phyloP scores from a whole-genome alignment of 2,113 vertebrate genomes.

The Epinephelus moara region DNA sequence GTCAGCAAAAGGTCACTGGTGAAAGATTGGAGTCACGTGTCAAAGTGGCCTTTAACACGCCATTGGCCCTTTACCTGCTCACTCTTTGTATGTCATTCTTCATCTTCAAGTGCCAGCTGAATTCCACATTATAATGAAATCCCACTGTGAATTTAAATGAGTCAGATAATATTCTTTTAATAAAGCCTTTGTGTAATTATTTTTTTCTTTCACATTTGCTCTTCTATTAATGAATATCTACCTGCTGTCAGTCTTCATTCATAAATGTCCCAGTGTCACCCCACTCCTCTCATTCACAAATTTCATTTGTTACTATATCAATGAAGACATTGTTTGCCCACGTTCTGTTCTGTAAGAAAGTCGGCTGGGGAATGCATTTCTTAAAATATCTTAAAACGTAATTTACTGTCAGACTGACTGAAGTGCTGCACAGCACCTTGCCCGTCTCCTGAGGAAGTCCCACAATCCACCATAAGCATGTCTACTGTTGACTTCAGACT shows the following conservation, averaged over 20 bases:
- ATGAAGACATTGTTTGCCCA: background rate
- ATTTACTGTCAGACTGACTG: background rate
- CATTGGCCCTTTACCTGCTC: constrained; percentile 21
- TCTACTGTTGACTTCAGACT: background rate
- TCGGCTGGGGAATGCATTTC: background rate
- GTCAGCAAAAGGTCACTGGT: constrained; percentile 41
- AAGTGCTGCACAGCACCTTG: background rate
- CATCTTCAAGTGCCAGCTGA: constrained; percentile 8
- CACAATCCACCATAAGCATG: background rate
- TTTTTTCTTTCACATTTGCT: background rate
- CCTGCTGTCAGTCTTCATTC: constrained; percentile 6
- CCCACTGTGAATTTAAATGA: constrained; percentile 13
- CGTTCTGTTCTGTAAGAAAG: background rate
- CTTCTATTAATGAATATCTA: background rate
- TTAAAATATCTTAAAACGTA: background rate
- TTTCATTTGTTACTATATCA: background rate
- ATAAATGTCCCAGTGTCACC: background rate
- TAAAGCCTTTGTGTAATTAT: background rate
- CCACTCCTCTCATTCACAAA: background rate
- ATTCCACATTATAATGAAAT: background rate
- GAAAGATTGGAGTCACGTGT: constrained; percentile 31
- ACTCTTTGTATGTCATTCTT: constrained; percentile 11
- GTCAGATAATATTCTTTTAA: constrained; percentile 13
- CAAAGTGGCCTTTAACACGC: constrained; percentile 35
- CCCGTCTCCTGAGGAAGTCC: background rate